These are phyloP conservation scores for Chiloscyllium plagiosum DNA, from an alignment of 2,113 vertebrate species.

Conservation along the genomic window DNA sequence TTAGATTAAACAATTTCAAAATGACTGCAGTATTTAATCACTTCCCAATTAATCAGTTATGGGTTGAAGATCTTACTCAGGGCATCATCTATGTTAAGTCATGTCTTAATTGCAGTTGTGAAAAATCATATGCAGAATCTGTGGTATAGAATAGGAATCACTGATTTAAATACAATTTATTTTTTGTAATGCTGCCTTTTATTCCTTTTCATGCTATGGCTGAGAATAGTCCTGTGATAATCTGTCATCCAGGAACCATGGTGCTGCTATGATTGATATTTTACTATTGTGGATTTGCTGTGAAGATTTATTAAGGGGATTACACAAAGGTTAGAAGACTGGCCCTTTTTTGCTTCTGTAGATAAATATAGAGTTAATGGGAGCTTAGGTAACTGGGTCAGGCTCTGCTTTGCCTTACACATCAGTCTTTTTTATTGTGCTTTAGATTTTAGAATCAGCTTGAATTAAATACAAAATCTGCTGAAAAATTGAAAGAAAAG, in stretches of 20 bases:
- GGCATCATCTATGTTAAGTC: neutral
- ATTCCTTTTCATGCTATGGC: neutral
- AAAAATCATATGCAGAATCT: conserved; percentile 45
- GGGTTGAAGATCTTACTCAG: conserved; percentile 16
- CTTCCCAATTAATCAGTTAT: neutral
- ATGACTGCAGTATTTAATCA: neutral
- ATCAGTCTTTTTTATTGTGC: neutral
- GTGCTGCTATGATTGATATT: neutral
- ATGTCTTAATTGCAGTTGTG: conserved; percentile 38
- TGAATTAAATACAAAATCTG: neutral
- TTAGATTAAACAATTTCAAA: neutral
- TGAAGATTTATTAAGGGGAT: neutral
- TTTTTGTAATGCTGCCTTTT: neutral
- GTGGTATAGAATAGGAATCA: conserved; percentile 45
- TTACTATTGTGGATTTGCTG: neutral
- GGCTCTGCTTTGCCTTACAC: neutral
- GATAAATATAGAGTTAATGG: neutral
- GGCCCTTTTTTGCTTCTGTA: neutral
- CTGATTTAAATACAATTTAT: conserved; percentile 26
- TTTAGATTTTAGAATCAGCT: neutral
- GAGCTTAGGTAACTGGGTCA: conserved; percentile 28
- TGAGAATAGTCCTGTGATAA: neutral
- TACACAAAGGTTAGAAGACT: neutral
- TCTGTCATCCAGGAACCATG: neutral
- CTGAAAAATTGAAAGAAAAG: neutral